phyloP scores from a whole-genome alignment of 2,113 vertebrate genomes.

The Xiphias gladius region DNA sequence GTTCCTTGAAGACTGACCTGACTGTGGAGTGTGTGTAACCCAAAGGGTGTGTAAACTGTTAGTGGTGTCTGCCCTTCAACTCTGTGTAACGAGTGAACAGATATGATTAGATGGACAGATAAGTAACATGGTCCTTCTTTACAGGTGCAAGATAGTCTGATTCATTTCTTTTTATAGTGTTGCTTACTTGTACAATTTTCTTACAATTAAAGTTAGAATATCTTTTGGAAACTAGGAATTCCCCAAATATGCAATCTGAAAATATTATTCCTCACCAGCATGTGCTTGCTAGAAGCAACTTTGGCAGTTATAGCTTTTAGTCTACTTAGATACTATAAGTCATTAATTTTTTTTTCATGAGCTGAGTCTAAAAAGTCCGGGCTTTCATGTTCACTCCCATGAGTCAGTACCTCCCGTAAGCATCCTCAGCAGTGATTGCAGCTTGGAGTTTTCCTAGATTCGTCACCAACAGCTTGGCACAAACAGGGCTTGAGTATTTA shows the following conservation, averaged over 20 bases:
- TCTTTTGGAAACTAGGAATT: neutral
- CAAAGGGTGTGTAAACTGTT: conserved; percentile 31
- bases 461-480: neutral
- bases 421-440: conserved; percentile 17
- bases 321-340: conserved; percentile 2
- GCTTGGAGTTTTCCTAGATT: conserved; percentile 8
- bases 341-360: conserved; percentile 27
- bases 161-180: neutral
- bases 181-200: neutral
- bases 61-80: conserved; percentile 3
- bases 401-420: conserved; percentile 29
- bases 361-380: conserved; percentile 22
- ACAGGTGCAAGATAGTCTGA: neutral
- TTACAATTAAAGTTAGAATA: neutral
- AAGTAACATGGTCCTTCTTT: neutral
- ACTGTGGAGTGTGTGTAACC: neutral
- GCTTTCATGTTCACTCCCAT: conserved; percentile 34
- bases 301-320: conserved; percentile 1
- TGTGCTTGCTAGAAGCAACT: neutral
- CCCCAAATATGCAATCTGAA: neutral
- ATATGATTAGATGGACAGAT: conserved; percentile 42
- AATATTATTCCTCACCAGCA: neutral
- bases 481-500: neutral
- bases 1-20: neutral
- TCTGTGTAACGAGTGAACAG: conserved; percentile 18